Evolutionary conservation across 2,888 invertebrate species (phyloP).

Genomic region (Copidosoma aretas): DNA sequence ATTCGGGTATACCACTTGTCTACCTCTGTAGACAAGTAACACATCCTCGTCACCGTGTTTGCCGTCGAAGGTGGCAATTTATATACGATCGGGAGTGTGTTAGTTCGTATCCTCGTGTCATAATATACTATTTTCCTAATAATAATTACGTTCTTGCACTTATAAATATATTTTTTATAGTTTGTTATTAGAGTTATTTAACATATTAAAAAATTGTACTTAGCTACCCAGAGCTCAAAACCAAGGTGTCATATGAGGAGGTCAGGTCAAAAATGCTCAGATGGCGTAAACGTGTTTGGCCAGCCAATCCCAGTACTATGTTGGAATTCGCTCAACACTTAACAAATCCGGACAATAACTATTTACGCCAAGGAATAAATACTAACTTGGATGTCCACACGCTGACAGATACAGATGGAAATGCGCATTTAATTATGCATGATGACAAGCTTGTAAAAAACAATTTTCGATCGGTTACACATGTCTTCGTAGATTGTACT

Average conservation of each 20-base stretch:
- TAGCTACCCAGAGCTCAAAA: background rate
- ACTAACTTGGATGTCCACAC: background rate
- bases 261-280: background rate
- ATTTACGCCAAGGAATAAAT: background rate
- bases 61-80: no score
- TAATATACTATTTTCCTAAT: no score
- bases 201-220: no score
- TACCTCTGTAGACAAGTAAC: no score
- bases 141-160: no score
- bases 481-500: background rate
- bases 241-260: background rate
- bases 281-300: background rate
- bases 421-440: background rate
- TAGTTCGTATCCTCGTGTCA: no score
- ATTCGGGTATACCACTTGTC: no score
- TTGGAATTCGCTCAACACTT: background rate
- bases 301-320: background rate
- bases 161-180: no score
- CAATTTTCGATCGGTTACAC: background rate
- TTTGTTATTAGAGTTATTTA: no score
- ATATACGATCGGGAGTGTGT: no score
- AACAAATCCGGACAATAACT: no score
- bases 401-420: background rate
- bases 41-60: no score
- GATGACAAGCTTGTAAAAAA: background rate